These are phyloP conservation scores for Scomber colias DNA, from an alignment of 2,113 vertebrate genomes.

Conservation along the genomic window DNA sequence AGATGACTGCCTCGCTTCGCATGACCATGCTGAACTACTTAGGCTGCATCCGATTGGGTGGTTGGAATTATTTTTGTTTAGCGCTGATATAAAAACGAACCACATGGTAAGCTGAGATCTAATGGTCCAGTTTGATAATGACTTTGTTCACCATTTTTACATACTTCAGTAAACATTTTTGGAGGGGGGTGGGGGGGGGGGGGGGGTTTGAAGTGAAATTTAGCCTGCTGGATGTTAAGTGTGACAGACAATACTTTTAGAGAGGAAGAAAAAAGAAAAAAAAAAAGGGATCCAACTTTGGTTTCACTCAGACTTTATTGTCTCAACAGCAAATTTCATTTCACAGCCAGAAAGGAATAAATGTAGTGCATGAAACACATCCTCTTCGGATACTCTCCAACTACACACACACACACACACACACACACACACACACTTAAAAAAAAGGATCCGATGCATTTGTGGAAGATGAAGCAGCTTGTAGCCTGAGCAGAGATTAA, in stretches of 20 bases:
- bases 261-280: background rate
- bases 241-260: background rate
- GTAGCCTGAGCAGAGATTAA: slow-evolving; percentile 52
- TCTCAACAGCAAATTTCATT: slow-evolving; percentile 21
- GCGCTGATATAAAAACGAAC: slow-evolving; percentile 78
- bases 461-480: slow-evolving; percentile 38
- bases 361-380: slow-evolving; percentile 25
- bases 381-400: slow-evolving; percentile 24
- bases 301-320: slow-evolving; percentile 43
- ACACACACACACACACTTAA: too few relatives aligned
- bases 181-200: too few relatives aligned
- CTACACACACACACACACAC: background rate
- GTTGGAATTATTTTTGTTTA: slow-evolving; percentile 78
- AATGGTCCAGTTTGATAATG: slow-evolving; percentile 64
- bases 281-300: slow-evolving; percentile 20
- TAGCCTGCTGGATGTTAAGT: background rate
- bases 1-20: slow-evolving; percentile 69
- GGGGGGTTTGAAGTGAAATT: background rate
- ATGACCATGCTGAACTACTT: slow-evolving; percentile 81
- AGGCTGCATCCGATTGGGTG: slow-evolving; percentile 83
- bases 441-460: slow-evolving; percentile 27
- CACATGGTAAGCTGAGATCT: slow-evolving; percentile 68
- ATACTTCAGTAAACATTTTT: background rate
- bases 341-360: slow-evolving; percentile 25
- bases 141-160: slow-evolving; percentile 47